A percentile compares a stretch with the other conserved stretches of the same genome.
These are phyloP conservation scores for Acanthococcus lagerstroemiae DNA, from an alignment of 2,888 invertebrate species.

Conservation along the genomic window DNA sequence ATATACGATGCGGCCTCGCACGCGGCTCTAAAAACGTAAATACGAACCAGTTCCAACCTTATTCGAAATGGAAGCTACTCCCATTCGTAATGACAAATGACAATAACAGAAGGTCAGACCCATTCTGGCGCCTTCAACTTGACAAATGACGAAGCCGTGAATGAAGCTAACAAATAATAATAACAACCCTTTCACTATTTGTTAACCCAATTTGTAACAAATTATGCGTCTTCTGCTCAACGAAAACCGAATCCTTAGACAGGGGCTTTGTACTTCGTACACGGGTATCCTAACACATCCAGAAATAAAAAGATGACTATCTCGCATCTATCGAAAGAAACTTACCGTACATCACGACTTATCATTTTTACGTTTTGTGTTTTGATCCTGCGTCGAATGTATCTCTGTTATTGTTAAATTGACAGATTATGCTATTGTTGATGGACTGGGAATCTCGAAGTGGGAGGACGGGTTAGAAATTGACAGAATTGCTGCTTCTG, in stretches of 20 bases:
- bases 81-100: slow-evolving; percentile 21
- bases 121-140: slow-evolving; percentile 16
- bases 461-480: too few relatives aligned
- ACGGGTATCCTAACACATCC: not conserved
- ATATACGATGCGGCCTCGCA: too few relatives aligned
- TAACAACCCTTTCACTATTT: slow-evolving; percentile 23
- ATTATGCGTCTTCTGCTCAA: slow-evolving; percentile 16
- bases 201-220: slow-evolving; percentile 27
- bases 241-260: not conserved
- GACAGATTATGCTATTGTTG: slow-evolving; percentile 10
- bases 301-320: slow-evolving; percentile 15
- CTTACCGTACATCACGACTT: slow-evolving; percentile 22
- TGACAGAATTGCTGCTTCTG: too few relatives aligned
- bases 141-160: slow-evolving; percentile 17
- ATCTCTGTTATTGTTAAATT: slow-evolving; percentile 19
- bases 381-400: not conserved
- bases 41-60: not conserved
- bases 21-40: too few relatives aligned
- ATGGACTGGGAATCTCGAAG: not conserved
- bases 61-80: not conserved
- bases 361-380: slow-evolving; percentile 16
- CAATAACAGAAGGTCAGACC: not conserved
- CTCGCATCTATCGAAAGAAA: slow-evolving; percentile 13
- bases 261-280: not conserved
- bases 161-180: slow-evolving; percentile 13